Base-by-base conservation (phyloP, 1,140 invertebrate species). In the Drosophila nigromelanica region DNA sequence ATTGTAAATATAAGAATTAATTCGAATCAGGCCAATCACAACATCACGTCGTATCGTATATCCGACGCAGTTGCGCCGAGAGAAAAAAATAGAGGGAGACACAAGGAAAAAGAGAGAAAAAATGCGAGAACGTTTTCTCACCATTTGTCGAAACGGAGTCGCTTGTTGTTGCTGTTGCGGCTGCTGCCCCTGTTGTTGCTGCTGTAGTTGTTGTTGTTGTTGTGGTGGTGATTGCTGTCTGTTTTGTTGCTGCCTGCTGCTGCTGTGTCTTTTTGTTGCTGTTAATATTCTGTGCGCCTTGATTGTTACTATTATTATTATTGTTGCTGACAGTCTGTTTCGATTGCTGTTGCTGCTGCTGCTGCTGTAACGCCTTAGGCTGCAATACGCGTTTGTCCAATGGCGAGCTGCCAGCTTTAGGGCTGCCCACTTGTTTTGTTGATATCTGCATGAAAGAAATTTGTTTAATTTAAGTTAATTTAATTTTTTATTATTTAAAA, bases 361-460 rank as follows among this genome's bases (percentile, higher is more conserved):
- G 90, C 68, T 92, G 81, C 37, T 82, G 78, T 50, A 89, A 91
- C 75, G 92, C 79, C 78, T 92, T 92, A 47, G 92, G 91, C 74
- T 93, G 92, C 63, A 92, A 80, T 52, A 92, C 91, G 66, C 92
- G 87, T 80, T 93, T 93, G 68, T 93, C 92, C 68, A 87, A 86
- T 76, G 90, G 91, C 50, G 85, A 87, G 33, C 82, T 80, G 69
- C 75, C 70, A 66, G 85, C 75, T 80, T 91, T 91, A 21, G 85
- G 87, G 50, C 85, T 90, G 61, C 86, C 90, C 47, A 74, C 76
- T 76, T 91, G 91, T 74, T 92, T 92, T 37, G 83, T 90, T 56
- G 87, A 90, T 87, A 92, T 92, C 91, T 92, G 72, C 51, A 80
- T 78, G 33, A n/a, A 76, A 30, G 56, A 47, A 59, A 18, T 43